Evolutionary conservation across 1,140 invertebrate species (phyloP).

Genomic region (Pseudobourletiella spinata): DNA sequence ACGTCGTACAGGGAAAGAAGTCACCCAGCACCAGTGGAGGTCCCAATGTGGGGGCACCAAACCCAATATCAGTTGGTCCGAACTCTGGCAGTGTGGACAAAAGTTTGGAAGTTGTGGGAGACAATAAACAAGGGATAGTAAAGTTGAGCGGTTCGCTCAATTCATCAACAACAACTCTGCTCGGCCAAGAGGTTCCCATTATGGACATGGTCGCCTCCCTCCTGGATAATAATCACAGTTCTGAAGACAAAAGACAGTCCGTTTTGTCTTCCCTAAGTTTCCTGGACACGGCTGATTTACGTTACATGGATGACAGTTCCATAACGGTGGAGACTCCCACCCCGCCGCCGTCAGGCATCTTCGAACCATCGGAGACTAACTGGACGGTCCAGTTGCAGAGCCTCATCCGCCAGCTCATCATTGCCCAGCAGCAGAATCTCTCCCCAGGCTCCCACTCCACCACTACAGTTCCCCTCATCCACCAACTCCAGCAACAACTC

Average conservation of each 20-base stretch:
- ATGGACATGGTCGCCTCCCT: constrained; percentile 38
- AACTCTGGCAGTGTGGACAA: background rate
- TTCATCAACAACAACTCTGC: constrained; percentile 34
- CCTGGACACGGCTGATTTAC: constrained; percentile 67
- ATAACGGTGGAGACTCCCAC: constrained; percentile 50
- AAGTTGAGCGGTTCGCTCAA: constrained; percentile 20
- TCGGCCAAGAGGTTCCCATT: constrained; percentile 24
- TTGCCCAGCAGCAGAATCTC: constrained; percentile 33
- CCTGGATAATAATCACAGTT: constrained; percentile 42
- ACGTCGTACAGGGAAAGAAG: background rate
- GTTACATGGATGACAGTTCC: constrained; percentile 84
- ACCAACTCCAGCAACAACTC: constrained; percentile 39
- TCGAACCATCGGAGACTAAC: constrained; percentile 9
- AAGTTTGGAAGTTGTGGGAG: background rate
- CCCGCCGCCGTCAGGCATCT: constrained; percentile 25
- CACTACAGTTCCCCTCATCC: constrained; percentile 31
- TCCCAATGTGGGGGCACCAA: background rate
- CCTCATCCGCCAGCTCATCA: constrained; percentile 32
- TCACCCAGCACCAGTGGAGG: background rate
- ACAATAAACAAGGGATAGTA: background rate
- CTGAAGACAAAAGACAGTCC: constrained; percentile 52
- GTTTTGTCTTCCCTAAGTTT: constrained; percentile 52
- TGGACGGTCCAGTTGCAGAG: constrained; percentile 32
- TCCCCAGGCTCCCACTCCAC: constrained; percentile 27
- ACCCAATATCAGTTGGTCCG: background rate